Evolutionary conservation across 2,797 vertebrate genomes (phyloP).

Genomic region (Garrulus glandarius): DNA sequence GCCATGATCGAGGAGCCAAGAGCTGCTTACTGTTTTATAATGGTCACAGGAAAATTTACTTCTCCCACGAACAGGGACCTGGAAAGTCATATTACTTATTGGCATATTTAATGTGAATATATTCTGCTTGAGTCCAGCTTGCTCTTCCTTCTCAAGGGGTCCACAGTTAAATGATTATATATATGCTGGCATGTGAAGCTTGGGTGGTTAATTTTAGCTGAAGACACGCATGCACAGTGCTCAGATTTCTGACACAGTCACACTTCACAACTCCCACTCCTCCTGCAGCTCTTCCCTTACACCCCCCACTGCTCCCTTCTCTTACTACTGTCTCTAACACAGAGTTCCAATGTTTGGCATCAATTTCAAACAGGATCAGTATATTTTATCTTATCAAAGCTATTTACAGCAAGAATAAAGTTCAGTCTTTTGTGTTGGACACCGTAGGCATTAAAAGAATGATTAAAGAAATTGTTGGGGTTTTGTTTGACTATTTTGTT

Average conservation of each 20-base stretch:
- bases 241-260: constrained; percentile 71
- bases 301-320: background rate
- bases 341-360: background rate
- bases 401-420: background rate
- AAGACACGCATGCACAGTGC: constrained; percentile 34
- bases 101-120: constrained; percentile 71
- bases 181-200: constrained; percentile 38
- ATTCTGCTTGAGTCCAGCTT: background rate
- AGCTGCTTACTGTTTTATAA: constrained; percentile 87
- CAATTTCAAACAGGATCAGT: background rate
- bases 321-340: background rate
- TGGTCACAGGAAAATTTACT: constrained; percentile 84
- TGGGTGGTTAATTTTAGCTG: constrained; percentile 81
- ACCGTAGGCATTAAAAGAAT: background rate
- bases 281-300: constrained; percentile 33
- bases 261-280: constrained; percentile 25
- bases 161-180: constrained; percentile 38
- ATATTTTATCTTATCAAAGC: background rate
- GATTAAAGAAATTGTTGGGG: background rate
- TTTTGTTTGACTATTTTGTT: background rate
- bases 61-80: constrained; percentile 79
- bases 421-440: background rate
- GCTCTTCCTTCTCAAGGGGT: constrained; percentile 4
- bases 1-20: background rate
- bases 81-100: constrained; percentile 63